These are phyloP conservation scores for Peromyscus californicus DNA, from an alignment of 2,113 vertebrate genomes.

Conservation along the genomic window DNA sequence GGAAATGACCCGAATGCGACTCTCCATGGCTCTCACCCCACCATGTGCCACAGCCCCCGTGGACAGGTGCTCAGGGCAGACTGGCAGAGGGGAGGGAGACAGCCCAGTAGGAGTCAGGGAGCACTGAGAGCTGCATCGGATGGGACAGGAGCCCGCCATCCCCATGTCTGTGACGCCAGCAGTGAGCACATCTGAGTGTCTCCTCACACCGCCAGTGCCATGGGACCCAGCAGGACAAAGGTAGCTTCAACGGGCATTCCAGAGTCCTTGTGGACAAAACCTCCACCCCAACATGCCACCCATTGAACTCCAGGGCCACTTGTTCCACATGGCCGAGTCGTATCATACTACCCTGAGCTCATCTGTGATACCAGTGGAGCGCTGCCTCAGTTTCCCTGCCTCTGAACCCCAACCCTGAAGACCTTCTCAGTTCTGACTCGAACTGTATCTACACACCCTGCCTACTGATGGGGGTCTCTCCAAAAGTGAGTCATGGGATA, in stretches of 20 bases:
- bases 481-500: not conserved
- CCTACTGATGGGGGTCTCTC: not conserved
- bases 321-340: not conserved
- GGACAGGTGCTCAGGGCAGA: not conserved
- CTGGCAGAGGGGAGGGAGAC: not conserved
- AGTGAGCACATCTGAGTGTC: not conserved
- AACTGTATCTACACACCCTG: not conserved
- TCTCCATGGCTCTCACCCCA: not conserved
- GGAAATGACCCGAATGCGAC: not conserved
- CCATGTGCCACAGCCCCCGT: rapidly evolving
- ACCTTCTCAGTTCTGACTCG: not conserved
- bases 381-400: not conserved
- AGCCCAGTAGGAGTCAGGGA: not conserved
- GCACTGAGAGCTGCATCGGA: rapidly evolving
- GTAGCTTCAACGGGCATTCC: not conserved
- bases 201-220: not conserved
- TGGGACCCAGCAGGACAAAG: not conserved
- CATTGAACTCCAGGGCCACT: not conserved
- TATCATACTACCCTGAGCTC: not conserved
- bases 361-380: not conserved
- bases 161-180: not conserved
- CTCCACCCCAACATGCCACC: not conserved
- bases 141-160: not conserved
- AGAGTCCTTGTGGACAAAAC: not conserved
- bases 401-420: not conserved